phyloP scores from a whole-genome alignment of 2,113 vertebrate genomes.

The Sinocyclocheilus maitianheensis region DNA sequence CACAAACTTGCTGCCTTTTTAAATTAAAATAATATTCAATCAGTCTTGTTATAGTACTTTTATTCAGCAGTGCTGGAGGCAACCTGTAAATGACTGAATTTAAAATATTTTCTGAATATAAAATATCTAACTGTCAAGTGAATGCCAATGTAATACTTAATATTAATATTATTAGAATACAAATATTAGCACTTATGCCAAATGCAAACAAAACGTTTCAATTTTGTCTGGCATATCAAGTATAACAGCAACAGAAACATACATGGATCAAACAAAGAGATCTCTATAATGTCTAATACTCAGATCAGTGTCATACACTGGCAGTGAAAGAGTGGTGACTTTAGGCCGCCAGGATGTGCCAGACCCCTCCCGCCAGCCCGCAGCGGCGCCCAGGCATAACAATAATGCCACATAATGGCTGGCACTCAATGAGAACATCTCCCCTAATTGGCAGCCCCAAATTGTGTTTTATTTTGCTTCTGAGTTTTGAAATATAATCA shows the following conservation, averaged over 20 bases:
- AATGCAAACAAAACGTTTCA: constrained; percentile 62
- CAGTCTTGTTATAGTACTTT: neutral
- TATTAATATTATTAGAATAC: constrained; percentile 50
- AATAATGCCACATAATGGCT: constrained; percentile 86
- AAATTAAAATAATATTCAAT: neutral
- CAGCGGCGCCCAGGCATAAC: constrained; percentile 72
- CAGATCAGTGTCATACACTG: constrained; percentile 4
- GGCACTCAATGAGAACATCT: constrained; percentile 89
- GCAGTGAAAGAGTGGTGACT: constrained; percentile 9
- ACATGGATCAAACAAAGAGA: neutral
- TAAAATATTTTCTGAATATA: constrained; percentile 32
- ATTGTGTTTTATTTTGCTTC: constrained; percentile 97
- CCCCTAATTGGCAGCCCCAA: constrained; percentile 95
- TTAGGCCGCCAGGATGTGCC: neutral
- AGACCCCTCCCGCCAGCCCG: constrained; percentile 29
- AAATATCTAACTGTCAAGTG: constrained; percentile 70
- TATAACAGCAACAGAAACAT: neutral
- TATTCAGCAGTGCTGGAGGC: constrained; percentile 72
- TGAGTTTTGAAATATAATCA: constrained; percentile 99
- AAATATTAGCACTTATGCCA: constrained; percentile 72
- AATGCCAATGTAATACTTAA: constrained; percentile 65
- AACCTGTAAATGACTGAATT: constrained; percentile 74
- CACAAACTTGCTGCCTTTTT: neutral
- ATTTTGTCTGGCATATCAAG: constrained; percentile 25
- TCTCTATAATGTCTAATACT: neutral